phyloP scores from a whole-genome alignment of 2,797 vertebrate genomes.

The Lacerta agilis region DNA sequence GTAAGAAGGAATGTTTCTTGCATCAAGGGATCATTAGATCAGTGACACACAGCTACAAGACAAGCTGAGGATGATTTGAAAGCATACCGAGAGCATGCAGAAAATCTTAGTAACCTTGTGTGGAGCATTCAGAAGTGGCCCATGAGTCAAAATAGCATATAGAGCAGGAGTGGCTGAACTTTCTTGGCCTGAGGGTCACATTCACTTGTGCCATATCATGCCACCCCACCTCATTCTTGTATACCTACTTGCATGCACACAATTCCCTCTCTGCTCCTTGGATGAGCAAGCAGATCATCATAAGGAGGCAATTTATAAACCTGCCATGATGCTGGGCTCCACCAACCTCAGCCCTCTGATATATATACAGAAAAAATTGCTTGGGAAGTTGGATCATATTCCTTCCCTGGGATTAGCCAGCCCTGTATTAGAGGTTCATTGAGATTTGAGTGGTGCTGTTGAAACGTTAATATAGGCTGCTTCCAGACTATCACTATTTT shows the following conservation, averaged over 20 bases:
- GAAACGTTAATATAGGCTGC: background rate
- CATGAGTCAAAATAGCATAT: background rate
- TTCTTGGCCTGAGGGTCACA: background rate
- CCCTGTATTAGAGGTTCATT: background rate
- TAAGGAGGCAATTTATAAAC: no score
- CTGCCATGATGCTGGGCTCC: no score
- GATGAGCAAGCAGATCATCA: no score
- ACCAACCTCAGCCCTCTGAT: no score
- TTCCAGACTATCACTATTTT: background rate
- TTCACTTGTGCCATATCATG: background rate
- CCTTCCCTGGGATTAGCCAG: no score
- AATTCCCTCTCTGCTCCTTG: no score
- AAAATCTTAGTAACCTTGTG: background rate
- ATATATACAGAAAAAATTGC: no score
- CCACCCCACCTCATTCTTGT: no score
- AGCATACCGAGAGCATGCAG: background rate
- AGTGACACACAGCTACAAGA: slow-evolving; percentile 9
- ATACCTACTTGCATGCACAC: no score
- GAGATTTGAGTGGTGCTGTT: background rate
- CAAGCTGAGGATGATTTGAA: background rate
- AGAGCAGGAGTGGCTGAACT: background rate
- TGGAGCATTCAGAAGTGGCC: background rate
- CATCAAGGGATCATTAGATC: slow-evolving; percentile 24
- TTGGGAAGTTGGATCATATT: no score
- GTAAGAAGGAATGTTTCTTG: slow-evolving; percentile 27